Evolutionary conservation across 2,113 vertebrate genomes (phyloP).

Genomic region (Thunnus maccoyii): DNA sequence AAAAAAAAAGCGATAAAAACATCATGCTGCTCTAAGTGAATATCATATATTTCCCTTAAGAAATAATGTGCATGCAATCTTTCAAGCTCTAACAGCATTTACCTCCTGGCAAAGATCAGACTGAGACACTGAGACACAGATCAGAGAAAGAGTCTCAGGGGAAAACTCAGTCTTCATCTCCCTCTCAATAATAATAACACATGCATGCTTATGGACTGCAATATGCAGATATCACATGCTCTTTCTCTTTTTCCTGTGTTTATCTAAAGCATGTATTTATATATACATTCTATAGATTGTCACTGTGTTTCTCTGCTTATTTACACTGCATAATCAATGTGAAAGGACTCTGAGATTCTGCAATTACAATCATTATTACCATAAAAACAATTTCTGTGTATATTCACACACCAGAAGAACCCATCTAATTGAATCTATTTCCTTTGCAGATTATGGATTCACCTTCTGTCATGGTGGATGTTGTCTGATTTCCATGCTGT

Average conservation of each 20-base stretch:
- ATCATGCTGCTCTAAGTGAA: constrained; percentile 33
- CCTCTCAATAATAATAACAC: constrained; percentile 59
- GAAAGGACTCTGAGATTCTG: constrained; percentile 42
- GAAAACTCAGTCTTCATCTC: constrained; percentile 59
- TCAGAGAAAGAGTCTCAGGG: constrained; percentile 67
- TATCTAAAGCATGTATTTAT: neutral
- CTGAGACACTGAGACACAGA: constrained; percentile 58
- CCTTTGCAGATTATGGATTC: constrained; percentile 78
- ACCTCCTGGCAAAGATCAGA: constrained; percentile 72
- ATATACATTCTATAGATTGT: constrained; percentile 19
- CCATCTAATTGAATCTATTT: constrained; percentile 81
- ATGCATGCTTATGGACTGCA: constrained; percentile 41
- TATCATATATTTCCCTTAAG: constrained; percentile 60
- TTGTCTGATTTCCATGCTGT: constrained; percentile 77
- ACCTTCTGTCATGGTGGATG: constrained; percentile 80
- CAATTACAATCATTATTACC: constrained; percentile 75
- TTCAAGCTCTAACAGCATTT: constrained; percentile 65
- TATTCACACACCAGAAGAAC: constrained; percentile 69
- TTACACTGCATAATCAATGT: constrained; percentile 71
- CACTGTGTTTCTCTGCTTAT: constrained; percentile 47
- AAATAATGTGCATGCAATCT: constrained; percentile 47
- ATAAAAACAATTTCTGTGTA: constrained; percentile 77
- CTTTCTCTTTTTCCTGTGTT: neutral
- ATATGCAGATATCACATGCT: constrained; percentile 20
- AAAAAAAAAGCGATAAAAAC: constrained; percentile 31